phyloP scores from a whole-genome alignment of 1,140 invertebrate species.

The Ooceraea biroi region DNA sequence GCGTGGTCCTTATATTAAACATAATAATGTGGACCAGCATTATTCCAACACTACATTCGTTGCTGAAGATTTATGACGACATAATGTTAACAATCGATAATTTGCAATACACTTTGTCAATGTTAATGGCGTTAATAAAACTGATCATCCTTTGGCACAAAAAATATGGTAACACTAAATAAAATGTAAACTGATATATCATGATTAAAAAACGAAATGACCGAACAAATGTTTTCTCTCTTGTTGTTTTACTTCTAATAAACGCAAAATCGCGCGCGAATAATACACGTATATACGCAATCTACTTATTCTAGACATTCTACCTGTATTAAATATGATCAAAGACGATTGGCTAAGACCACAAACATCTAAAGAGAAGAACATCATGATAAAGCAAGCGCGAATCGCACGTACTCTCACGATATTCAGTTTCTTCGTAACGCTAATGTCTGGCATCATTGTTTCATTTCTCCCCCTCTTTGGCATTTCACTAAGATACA shows the following conservation, averaged over 20 bases:
- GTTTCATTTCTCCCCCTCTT: slow-evolving; percentile 9
- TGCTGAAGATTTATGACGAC: slow-evolving; percentile 1
- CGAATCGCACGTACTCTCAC: background rate
- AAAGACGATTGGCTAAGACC: too few relatives aligned
- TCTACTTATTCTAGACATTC: slow-evolving; percentile 12
- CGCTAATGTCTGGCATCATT: background rate
- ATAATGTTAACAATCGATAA: slow-evolving; percentile 29
- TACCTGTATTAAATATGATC: too few relatives aligned
- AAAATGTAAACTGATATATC: background rate
- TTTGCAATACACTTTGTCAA: slow-evolving; percentile 30
- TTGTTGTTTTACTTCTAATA: background rate
- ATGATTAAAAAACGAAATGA: background rate
- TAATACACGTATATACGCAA: background rate
- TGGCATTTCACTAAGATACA: slow-evolving; percentile 2
- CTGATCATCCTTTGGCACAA: background rate
- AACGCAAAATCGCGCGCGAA: background rate
- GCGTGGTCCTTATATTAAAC: background rate
- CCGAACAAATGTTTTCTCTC: background rate
- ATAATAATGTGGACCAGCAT: background rate
- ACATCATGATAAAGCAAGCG: too few relatives aligned
- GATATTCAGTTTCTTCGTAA: background rate
- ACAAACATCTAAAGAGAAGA: too few relatives aligned
- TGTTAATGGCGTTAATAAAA: too few relatives aligned
- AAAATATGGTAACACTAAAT: slow-evolving; percentile 3
- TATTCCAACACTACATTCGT: background rate